Evolutionary conservation across 1,140 invertebrate species (phyloP).

Genomic region (Theocolax elegans): DNA sequence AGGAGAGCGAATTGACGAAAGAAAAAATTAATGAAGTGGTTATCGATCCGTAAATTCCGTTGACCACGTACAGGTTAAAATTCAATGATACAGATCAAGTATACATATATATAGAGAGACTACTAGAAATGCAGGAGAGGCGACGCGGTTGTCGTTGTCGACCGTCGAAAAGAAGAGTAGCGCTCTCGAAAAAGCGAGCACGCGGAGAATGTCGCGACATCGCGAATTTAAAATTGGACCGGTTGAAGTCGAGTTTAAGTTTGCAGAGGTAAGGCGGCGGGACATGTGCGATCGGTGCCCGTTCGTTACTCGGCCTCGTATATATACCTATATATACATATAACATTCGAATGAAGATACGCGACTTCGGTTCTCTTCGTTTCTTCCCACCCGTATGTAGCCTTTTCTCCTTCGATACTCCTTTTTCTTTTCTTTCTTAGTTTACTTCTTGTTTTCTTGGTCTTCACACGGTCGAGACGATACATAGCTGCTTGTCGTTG

Average conservation of each 20-base stretch:
- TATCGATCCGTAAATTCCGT: too few relatives aligned
- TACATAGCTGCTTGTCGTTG: constrained; percentile 20
- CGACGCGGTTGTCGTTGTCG: neutral
- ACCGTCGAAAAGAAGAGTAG: too few relatives aligned
- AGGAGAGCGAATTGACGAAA: too few relatives aligned
- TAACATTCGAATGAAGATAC: constrained; percentile 25
- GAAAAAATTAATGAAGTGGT: too few relatives aligned
- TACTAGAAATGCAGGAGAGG: neutral
- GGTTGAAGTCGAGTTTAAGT: constrained; percentile 1
- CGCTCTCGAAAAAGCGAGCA: neutral
- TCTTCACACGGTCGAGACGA: constrained; percentile 3
- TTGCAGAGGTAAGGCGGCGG: neutral
- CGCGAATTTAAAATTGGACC: constrained; percentile 25
- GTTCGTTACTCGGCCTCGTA: neutral
- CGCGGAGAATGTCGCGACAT: neutral
- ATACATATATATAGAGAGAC: neutral
- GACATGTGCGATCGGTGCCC: neutral
- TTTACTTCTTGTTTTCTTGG: constrained; percentile 1
- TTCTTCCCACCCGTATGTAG: neutral
- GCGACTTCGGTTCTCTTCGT: neutral
- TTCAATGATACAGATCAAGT: neutral
- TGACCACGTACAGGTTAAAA: too few relatives aligned
- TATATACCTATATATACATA: neutral
- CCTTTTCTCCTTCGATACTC: neutral
- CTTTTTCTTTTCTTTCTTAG: constrained; percentile 15